These are phyloP conservation scores for Mesoligia furuncula DNA, from an alignment of 2,888 invertebrate genomes.

Conservation along the genomic window DNA sequence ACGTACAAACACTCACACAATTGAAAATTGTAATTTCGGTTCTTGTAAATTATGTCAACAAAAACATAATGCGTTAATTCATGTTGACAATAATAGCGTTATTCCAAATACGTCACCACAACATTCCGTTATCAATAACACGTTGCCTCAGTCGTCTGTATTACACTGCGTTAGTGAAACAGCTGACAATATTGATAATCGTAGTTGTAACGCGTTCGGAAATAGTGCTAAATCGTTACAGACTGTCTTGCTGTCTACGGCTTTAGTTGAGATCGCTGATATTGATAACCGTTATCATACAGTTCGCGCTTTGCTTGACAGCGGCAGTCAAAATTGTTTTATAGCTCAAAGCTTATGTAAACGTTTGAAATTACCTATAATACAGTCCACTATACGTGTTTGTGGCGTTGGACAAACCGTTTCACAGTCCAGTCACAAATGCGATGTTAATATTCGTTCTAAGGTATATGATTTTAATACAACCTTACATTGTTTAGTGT, in stretches of 20 bases:
- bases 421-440: not conserved
- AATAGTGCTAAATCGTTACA: not conserved
- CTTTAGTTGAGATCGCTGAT: not conserved
- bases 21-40: no score
- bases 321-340: no score
- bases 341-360: conserved; percentile 1
- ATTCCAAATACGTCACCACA: no score
- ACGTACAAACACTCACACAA: no score
- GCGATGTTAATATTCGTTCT: not conserved
- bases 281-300: not conserved
- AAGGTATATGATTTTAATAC: conserved; percentile 1
- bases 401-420: conserved; percentile 4
- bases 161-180: no score
- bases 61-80: no score
- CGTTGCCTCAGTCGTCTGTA: not conserved
- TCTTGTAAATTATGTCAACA: not conserved
- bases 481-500: conserved; percentile 8
- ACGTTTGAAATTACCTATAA: no score
- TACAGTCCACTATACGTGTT: not conserved
- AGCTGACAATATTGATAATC: no score
- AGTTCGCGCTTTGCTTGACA: not conserved
- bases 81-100: no score
- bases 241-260: not conserved
- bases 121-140: not conserved
- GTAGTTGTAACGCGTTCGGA: not conserved